Conservation (phyloP, 2,113 vertebrate genomes). For the Ascaphus truei region DNA sequence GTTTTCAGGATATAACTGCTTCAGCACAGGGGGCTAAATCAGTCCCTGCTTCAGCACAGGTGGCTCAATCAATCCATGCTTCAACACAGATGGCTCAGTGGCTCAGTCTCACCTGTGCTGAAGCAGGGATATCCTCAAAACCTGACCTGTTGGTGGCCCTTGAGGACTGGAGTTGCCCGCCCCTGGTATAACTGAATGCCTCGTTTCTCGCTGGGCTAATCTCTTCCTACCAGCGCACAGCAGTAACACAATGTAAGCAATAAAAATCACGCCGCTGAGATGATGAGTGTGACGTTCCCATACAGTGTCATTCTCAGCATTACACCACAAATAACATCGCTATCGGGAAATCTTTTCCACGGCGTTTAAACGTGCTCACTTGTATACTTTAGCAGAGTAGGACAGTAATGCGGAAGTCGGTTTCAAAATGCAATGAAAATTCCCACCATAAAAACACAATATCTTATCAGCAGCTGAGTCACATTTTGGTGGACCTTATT, state of each 20-base stretch:
- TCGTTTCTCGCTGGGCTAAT: neutral
- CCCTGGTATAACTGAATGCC: too few relatives aligned
- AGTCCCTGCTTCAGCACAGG: too few relatives aligned
- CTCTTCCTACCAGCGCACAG: neutral
- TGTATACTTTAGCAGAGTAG: neutral
- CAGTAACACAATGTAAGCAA: neutral
- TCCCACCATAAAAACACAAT: conserved; percentile 19
- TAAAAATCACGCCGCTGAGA: neutral
- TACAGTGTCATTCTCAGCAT: neutral
- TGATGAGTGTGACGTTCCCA: neutral
- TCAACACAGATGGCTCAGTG: too few relatives aligned
- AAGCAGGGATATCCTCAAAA: too few relatives aligned
- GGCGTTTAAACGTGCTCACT: conserved; percentile 7
- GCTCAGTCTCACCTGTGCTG: too few relatives aligned
- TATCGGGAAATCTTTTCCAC: neutral
- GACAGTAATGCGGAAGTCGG: neutral
- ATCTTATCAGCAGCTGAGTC: conserved; percentile 9
- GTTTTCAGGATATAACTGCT: too few relatives aligned
- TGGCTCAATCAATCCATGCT: too few relatives aligned
- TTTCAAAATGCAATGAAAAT: conserved; percentile 11
- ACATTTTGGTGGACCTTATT: neutral
- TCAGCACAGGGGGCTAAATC: too few relatives aligned
- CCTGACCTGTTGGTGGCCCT: too few relatives aligned
- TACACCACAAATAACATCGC: neutral
- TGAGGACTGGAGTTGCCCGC: too few relatives aligned